phyloP scores from a whole-genome alignment of 1,140 invertebrate species.

The Trichonephila inaurata region DNA sequence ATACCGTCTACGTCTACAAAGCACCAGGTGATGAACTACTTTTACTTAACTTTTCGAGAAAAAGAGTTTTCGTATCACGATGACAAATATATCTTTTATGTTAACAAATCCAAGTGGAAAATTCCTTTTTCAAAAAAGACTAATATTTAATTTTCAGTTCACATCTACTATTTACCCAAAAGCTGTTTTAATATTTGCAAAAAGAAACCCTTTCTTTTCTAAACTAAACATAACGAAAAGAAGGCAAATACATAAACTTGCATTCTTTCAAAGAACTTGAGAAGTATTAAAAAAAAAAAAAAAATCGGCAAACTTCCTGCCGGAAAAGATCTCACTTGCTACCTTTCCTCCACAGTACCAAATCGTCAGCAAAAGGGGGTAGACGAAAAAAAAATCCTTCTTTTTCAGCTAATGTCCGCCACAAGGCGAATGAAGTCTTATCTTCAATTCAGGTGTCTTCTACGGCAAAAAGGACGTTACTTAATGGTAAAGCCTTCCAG shows the following conservation, averaged over 20 bases:
- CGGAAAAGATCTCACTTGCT: neutral
- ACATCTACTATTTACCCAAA: too few species aligned
- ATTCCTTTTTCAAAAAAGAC: too few species aligned
- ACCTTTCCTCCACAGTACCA: neutral
- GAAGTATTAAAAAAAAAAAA: neutral
- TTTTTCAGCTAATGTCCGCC: slow-evolving; percentile 27
- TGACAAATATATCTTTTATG: too few species aligned
- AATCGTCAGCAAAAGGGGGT: neutral
- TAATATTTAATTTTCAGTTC: too few species aligned
- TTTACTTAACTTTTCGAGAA: too few species aligned
- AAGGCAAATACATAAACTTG: neutral
- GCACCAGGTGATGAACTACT: too few species aligned
- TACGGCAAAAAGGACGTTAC: neutral
- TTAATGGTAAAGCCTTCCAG: neutral
- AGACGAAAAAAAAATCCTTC: neutral
- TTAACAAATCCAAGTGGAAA: too few species aligned
- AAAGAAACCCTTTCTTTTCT: too few species aligned
- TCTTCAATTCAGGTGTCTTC: slow-evolving; percentile 39
- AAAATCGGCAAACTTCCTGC: neutral
- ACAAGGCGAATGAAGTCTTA: slow-evolving; percentile 6
- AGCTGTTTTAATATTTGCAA: too few species aligned
- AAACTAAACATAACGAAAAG: neutral
- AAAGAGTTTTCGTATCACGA: too few species aligned
- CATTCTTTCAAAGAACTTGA: too few species aligned
- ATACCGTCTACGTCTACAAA: too few species aligned